Conservation (phyloP, 2,113 vertebrate genomes). For the Sprattus sprattus region DNA sequence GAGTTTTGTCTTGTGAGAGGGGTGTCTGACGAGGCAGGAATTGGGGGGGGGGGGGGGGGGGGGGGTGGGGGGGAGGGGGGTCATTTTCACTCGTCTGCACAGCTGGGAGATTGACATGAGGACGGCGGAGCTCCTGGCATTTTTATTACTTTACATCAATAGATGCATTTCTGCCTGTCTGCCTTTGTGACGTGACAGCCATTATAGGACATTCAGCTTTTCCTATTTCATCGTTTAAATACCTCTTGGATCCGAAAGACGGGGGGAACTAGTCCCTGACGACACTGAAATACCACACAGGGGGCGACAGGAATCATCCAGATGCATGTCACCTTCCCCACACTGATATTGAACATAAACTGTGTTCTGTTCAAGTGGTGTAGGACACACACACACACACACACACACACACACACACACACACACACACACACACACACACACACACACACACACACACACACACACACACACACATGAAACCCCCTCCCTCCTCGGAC, state of each 20-base stretch:
- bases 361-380: background rate
- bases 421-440: background rate
- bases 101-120: constrained; percentile 13
- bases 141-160: constrained; percentile 25
- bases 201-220: background rate
- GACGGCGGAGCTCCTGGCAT: constrained; percentile 21
- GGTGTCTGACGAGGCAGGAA: background rate
- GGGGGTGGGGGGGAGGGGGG: no score
- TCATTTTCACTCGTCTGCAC: constrained; percentile 18
- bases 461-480: background rate
- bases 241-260: background rate
- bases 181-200: background rate
- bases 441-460: background rate
- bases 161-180: constrained; percentile 20
- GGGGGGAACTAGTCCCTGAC: background rate
- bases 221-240: background rate
- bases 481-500: background rate
- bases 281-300: background rate
- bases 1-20: background rate
- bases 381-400: background rate
- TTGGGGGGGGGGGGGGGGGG: no score
- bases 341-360: background rate
- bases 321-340: background rate
- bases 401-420: background rate
- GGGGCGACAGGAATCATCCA: background rate